These are phyloP conservation scores for Capra hircus DNA, from an alignment of 2,113 vertebrate genomes.

Conservation along the genomic window DNA sequence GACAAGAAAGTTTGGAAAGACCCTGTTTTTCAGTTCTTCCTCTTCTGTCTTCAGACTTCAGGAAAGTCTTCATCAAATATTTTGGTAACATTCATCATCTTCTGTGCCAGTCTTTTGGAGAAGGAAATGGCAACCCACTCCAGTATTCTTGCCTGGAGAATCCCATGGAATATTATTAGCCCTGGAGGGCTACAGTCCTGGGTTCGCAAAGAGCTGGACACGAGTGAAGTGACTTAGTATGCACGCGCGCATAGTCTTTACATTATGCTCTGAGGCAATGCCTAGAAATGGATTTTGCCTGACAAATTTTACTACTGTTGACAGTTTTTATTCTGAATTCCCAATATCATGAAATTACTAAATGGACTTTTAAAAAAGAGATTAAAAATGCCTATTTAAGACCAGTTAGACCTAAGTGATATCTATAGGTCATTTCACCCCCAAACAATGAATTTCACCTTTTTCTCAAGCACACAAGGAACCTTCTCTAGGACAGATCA, in stretches of 20 bases:
- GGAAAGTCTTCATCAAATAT: background rate
- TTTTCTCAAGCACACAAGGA: too few species aligned
- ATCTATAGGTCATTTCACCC: too few species aligned
- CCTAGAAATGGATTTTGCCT: constrained; percentile 33
- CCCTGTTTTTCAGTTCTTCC: background rate
- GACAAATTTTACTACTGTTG: background rate
- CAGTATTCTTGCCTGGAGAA: background rate
- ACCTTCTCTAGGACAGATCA: too few species aligned
- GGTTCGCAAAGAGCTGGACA: background rate
- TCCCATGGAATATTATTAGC: background rate
- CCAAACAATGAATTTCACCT: too few species aligned
- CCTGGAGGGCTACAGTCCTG: background rate
- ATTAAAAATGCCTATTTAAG: constrained; percentile 23
- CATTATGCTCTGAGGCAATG: background rate
- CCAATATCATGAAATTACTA: background rate
- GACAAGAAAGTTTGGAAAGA: background rate
- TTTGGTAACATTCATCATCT: background rate
- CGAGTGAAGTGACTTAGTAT: background rate
- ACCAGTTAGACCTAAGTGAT: too few species aligned
- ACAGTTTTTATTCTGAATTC: constrained; percentile 39
- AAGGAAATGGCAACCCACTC: background rate
- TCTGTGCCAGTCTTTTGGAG: background rate
- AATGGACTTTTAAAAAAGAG: background rate
- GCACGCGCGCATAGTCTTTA: background rate
- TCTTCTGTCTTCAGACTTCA: too few species aligned